Evolutionary conservation across 1,140 invertebrate genomes (phyloP), one percentile per base, ranked within the genome.

Genomic region (Tenebrio molitor): DNA sequence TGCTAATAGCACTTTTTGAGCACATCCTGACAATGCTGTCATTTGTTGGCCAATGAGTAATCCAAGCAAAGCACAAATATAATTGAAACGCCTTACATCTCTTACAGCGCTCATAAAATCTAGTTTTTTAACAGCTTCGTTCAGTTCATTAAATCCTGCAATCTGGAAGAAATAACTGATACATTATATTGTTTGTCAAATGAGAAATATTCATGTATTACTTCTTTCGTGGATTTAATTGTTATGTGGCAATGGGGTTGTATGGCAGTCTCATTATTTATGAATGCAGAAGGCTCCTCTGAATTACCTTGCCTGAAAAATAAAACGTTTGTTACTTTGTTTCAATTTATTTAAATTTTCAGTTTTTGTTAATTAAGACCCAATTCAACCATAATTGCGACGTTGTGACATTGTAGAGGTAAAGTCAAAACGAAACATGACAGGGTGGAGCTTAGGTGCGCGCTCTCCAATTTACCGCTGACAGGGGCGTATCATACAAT

Each of bases 51-150:
- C 91, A 25, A 99, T 91, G 36, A 99, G 85, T 21, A 98, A 86
- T 81, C 96, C 92, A 64, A 99, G 84, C 29, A 99, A 86, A 76
- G 96, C 95, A 79, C 95, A 97, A 77, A 98, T 96, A 84, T 98
- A 99, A 84, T 97, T 97, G 84, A 99, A 98, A 63, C 97, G 87
- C 62, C 96, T 89, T 10, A 94, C 93, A 85, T 99, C 97, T 66
- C 93, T 91, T 23, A 98, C 96, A 1, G 97, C 97, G 71, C 94
- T 95, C 65, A 93, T 90, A 85, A 99, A 96, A 84, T 99, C 97
- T 36, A 99, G 84, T 69, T 94, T 90, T 80, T 96, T 94, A 12
- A 99, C 91, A 1, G 96, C 97, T 84, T 99, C 97, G 77, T 94
- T 95, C 33, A 99, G 86, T 46, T 94, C 95, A 82, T 97, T 98